Base-by-base conservation (phyloP, 2,888 invertebrate genomes). In the Lepidochrysops patricia region DNA sequence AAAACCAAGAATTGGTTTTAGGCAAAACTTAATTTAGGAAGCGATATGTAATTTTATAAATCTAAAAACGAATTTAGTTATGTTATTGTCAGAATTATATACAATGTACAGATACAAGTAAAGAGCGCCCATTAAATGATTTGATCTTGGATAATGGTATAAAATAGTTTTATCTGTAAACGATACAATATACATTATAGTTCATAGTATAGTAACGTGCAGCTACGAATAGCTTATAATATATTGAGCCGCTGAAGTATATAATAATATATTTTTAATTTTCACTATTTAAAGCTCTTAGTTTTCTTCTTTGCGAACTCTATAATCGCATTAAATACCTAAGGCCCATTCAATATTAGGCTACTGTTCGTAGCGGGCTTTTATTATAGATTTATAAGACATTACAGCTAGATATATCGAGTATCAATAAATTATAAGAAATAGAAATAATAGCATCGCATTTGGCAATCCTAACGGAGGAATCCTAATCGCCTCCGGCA, bases 201-300 rank as follows among this genome's bases (percentile, higher is more conserved):
- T 79, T 79, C 83, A 74, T 74, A 76, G 77, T 78, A 77, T 74
- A 68, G 67, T 70, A 71, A 68, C 80, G 76, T 83, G 83, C 86
- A 88, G 87, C 87, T 84, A 84, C 76, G 74, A 71, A 79, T 83
- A 85, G 86, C 85, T 84, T 87, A 86, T 77, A 78, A 74, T 79
- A 83, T 81, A 82, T 86, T 88, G 88, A 89, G 88, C 88, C 79
- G 79, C 81, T 81, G 84, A 86, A 87, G 82, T 87, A 80, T 83
- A 82, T 83, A 80, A 76, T 80, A n/a, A 83, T 80, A 81, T 82
- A 82, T 81, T 83, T 81, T 83, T 80, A 81, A 73, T 71, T 76
- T 86, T 86, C 78, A 80, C 89, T 90, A 90, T 88, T 90, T 90
- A 90, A 90, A 90, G 90, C 90, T 90, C 89, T 89, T 89, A 89